Conservation (phyloP, 2,797 vertebrate species). For the Onychomys torridus region DNA sequence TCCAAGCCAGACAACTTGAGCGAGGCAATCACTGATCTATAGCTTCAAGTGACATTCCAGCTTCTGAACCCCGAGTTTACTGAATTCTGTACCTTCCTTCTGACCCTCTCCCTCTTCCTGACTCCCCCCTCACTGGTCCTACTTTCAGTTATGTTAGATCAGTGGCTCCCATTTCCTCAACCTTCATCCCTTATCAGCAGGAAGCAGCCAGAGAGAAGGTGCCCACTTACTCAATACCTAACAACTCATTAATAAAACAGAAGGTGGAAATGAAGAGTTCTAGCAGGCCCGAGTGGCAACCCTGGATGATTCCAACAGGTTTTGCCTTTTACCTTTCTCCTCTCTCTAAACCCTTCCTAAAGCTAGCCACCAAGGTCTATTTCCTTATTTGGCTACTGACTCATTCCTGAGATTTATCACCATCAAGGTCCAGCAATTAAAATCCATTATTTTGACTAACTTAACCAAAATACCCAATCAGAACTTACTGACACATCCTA, state of each 20-base stretch:
- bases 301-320: not conserved
- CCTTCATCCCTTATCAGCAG: not conserved
- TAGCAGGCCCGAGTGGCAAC: no score
- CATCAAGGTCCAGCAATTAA: not conserved
- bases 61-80: not conserved
- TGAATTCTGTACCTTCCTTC: not conserved
- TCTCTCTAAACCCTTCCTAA: no score
- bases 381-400: not conserved
- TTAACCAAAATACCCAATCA: not conserved
- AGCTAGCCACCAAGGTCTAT: not conserved
- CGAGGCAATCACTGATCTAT: not conserved
- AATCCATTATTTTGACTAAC: not conserved
- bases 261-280: not conserved
- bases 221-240: not conserved
- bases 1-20: not conserved
- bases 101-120: not conserved
- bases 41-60: not conserved
- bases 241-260: not conserved
- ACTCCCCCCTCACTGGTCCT: not conserved
- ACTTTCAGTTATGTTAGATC: not conserved
- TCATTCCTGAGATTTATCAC: not conserved
- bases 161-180: not conserved
- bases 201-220: not conserved
- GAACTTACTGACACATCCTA: not conserved
- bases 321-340: no score